These are phyloP conservation scores for Hirtodrosophila confusa DNA, from an alignment of 2,888 invertebrate species.

Conservation along the genomic window DNA sequence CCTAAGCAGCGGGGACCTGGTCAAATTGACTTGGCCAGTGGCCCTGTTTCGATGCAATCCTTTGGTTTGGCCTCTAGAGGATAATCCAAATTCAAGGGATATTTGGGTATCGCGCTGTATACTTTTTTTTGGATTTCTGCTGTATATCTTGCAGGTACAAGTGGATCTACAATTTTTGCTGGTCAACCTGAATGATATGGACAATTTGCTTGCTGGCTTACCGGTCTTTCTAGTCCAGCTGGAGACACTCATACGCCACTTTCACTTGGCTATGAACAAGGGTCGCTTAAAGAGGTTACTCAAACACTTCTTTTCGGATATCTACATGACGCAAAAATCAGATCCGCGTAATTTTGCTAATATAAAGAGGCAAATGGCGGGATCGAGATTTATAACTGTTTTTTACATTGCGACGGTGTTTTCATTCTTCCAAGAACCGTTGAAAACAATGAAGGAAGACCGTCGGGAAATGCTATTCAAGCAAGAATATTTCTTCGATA, in stretches of 20 bases:
- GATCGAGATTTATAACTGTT: conserved; percentile 57
- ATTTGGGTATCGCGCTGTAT: conserved; percentile 36
- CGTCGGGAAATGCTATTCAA: conserved; percentile 66
- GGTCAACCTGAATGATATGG: conserved; percentile 47
- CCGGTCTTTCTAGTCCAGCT: conserved; percentile 62
- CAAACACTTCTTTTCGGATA: conserved; percentile 59
- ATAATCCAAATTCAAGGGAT: conserved; percentile 24
- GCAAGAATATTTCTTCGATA: conserved; percentile 65
- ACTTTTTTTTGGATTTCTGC: conserved; percentile 39
- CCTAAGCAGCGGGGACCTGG: conserved; percentile 52
- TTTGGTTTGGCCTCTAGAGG: conserved; percentile 70
- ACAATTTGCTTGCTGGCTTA: conserved; percentile 57
- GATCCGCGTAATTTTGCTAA: conserved; percentile 32
- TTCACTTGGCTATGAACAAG: conserved; percentile 52
- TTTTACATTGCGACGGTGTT: conserved; percentile 60
- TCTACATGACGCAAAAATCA: conserved; percentile 59
- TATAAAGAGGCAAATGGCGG: conserved; percentile 59
- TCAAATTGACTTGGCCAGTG: conserved; percentile 60
- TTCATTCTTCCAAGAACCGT: conserved; percentile 47
- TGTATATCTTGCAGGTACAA: conserved; percentile 52
- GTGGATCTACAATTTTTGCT: conserved; percentile 62
- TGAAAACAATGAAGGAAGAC: conserved; percentile 46
- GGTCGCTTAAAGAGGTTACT: conserved; percentile 54
- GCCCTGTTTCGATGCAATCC: conserved; percentile 49
- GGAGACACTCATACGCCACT: conserved; percentile 64